Evolutionary conservation across 64 coral and sea anemone species (phyloP).

Genomic region (Catalaphyllia jardinei): DNA sequence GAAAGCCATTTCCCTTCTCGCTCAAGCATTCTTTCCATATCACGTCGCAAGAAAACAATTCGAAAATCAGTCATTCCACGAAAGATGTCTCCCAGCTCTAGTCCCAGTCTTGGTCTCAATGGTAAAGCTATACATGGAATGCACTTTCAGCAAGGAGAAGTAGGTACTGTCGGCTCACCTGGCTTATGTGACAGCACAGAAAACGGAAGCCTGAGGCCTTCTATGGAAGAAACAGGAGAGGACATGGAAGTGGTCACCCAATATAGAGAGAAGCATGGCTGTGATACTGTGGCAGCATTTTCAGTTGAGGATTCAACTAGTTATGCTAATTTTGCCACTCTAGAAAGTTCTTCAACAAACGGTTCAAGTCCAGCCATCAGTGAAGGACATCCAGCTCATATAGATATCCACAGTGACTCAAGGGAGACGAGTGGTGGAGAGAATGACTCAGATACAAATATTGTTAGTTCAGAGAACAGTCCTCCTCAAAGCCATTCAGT

Average conservation of each 20-base stretch:
- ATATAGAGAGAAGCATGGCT: constrained; percentile 2
- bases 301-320: constrained; percentile 15
- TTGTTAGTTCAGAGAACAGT: constrained; percentile 26
- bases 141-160: not conserved
- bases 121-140: constrained; percentile 16
- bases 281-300: not conserved
- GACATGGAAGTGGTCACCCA: not conserved
- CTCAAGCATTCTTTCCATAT: not conserved
- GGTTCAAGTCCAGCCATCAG: constrained; percentile 56
- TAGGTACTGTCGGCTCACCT: constrained; percentile 9
- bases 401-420: constrained; percentile 53
- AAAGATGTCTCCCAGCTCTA: not conserved
- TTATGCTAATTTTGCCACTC: constrained; percentile 3
- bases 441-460: constrained; percentile 67
- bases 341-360: constrained; percentile 54
- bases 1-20: constrained; percentile 4
- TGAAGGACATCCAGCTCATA: constrained; percentile 28
- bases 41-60: constrained; percentile 32
- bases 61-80: constrained; percentile 18
- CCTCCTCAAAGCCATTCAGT: not conserved
- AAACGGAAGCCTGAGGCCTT: not conserved
- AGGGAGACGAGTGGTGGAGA: constrained; percentile 55
- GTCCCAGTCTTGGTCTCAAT: not conserved
- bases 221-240: not conserved
- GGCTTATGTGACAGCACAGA: constrained; percentile 42